Conservation (phyloP, 2,797 vertebrate species). For the Anguilla megastoma region DNA sequence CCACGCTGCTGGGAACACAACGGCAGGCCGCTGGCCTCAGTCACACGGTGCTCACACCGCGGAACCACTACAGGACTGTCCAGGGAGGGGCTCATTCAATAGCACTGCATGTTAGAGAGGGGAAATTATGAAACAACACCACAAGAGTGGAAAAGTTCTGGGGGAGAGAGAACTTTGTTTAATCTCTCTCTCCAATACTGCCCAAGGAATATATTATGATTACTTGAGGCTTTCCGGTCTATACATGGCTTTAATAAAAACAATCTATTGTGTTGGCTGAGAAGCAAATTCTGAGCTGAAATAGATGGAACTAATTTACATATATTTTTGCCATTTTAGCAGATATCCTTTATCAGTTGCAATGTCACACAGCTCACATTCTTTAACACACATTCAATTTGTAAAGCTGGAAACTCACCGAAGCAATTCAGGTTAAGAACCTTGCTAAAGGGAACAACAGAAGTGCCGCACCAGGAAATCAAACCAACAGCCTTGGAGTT, state of each 20-base stretch:
- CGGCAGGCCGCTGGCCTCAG: background rate
- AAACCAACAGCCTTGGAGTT: background rate
- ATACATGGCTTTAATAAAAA: background rate
- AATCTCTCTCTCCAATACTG: background rate
- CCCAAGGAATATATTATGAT: background rate
- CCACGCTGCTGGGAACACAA: conserved; percentile 16
- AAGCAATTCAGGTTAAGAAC: background rate
- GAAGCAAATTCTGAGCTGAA: background rate
- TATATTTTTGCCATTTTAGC: background rate
- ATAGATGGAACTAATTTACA: background rate
- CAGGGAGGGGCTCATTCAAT: background rate
- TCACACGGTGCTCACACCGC: background rate
- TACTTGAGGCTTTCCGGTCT: background rate
- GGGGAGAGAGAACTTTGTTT: background rate
- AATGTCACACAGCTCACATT: background rate
- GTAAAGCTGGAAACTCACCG: background rate
- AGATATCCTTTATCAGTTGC: background rate
- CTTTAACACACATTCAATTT: background rate
- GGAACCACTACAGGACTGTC: background rate
- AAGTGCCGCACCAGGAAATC: background rate
- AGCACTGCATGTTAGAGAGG: background rate
- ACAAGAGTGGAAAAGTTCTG: background rate
- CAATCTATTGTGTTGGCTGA: background rate
- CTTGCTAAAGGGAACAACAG: background rate
- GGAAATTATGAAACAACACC: background rate